A percentile compares a stretch with the other conserved stretches of the same genome.
phyloP scores from a whole-genome alignment of 1,140 invertebrate species.

The Protaetia brevitarsis region DNA sequence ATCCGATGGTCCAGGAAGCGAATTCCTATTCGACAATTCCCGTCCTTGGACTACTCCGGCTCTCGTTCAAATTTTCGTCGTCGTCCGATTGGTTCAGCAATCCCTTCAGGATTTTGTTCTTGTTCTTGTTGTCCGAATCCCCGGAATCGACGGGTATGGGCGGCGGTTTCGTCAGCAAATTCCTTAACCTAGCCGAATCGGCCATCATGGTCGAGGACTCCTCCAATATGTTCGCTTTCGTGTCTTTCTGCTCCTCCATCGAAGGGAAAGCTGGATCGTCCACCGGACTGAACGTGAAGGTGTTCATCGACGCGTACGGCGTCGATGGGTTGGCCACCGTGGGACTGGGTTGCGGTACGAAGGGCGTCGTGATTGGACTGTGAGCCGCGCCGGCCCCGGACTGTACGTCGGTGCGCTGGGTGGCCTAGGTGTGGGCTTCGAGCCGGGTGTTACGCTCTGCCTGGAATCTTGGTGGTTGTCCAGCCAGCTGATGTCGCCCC shows the following conservation, averaged over 20 bases:
- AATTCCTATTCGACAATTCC: constrained; percentile 37
- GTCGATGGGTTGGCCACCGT: constrained; percentile 46
- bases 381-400: constrained; percentile 46
- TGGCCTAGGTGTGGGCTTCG: constrained; percentile 52
- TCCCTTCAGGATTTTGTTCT: constrained; percentile 68
- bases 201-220: constrained; percentile 38
- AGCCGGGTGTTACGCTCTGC: constrained; percentile 52
- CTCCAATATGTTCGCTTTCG: constrained; percentile 45
- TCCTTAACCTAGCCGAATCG: constrained; percentile 38
- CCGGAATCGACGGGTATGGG: constrained; percentile 58
- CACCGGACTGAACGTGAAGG: constrained; percentile 60
- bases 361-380: constrained; percentile 45
- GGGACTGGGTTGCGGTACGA: constrained; percentile 52
- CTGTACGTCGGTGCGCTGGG: constrained; percentile 51
- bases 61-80: constrained; percentile 57
- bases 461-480: constrained; percentile 56
- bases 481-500: constrained; percentile 47
- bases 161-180: constrained; percentile 44
- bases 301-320: constrained; percentile 50
- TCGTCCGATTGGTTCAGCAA: constrained; percentile 81
- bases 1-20: constrained; percentile 38
- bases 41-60: constrained; percentile 45
- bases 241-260: constrained; percentile 45
- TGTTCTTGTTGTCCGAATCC: constrained; percentile 54
- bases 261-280: constrained; percentile 49